Percentiles rank a stretch among this genome's conserved stretches.
Evolutionary conservation across 2,888 invertebrate genomes (phyloP).

Genomic region (Callimorpha dominula): DNA sequence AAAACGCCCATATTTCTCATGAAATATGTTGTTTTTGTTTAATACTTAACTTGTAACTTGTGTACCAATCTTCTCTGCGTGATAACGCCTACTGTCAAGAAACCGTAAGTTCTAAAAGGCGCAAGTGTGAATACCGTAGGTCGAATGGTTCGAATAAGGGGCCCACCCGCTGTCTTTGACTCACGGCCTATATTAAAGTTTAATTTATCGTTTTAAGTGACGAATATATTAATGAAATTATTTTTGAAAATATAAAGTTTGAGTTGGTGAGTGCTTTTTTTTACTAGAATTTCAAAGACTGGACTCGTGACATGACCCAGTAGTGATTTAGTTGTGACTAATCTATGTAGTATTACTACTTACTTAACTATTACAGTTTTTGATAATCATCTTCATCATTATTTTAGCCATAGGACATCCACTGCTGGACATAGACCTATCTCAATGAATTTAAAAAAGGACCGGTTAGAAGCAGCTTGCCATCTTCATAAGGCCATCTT

Average conservation of each 20-base stretch:
- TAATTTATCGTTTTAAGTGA: conserved; percentile 72
- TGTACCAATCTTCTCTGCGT: conserved; percentile 28
- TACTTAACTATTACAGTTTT: too few relatives aligned
- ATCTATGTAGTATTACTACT: not conserved
- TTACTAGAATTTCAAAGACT: not conserved
- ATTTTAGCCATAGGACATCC: too few relatives aligned
- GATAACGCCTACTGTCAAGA: conserved; percentile 34
- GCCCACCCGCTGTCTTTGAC: conserved; percentile 66
- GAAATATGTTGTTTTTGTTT: conserved; percentile 51
- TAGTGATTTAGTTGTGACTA: not conserved
- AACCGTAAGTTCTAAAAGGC: conserved; percentile 20
- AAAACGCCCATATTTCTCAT: conserved; percentile 62
- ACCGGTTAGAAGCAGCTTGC: too few relatives aligned
- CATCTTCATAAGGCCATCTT: too few relatives aligned
- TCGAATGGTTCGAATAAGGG: conserved; percentile 36
- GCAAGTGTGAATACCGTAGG: conserved; percentile 26
- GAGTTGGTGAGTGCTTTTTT: conserved; percentile 2
- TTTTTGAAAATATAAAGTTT: conserved; percentile 19
- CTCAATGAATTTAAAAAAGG: too few relatives aligned
- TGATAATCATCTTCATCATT: too few relatives aligned
- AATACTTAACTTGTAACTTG: conserved; percentile 48
- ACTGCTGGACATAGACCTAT: too few relatives aligned
- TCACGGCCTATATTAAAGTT: conserved; percentile 68
- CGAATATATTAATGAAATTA: conserved; percentile 53
- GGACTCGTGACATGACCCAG: not conserved